phyloP scores from a whole-genome alignment of 2,113 vertebrate species.

The Larimichthys polyactis region DNA sequence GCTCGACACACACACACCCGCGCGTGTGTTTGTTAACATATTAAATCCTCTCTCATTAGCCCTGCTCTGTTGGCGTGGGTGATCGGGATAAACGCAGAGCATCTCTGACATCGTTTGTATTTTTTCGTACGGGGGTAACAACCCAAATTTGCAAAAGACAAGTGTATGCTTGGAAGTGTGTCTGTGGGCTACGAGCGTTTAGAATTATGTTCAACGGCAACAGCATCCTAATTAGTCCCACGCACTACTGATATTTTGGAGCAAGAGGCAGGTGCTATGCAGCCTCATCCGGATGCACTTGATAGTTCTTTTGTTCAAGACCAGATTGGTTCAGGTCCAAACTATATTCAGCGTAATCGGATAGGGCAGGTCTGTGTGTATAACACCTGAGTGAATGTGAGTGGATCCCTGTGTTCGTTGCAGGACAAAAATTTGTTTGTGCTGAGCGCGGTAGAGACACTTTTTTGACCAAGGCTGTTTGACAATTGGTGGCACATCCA shows the following conservation, averaged over 20 bases:
- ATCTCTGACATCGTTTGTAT: constrained; percentile 51
- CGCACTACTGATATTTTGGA: constrained; percentile 5
- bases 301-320: background rate
- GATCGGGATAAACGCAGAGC: constrained; percentile 47
- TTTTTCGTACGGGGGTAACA: constrained; percentile 44
- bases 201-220: constrained; percentile 22
- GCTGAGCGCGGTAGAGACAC: background rate
- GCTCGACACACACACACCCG: constrained; percentile 12
- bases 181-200: constrained; percentile 30
- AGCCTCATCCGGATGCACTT: background rate
- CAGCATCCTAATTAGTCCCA: constrained; percentile 16
- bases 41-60: constrained; percentile 70
- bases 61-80: constrained; percentile 49
- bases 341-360: background rate
- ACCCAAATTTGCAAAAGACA: constrained; percentile 34
- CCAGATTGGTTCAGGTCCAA: background rate
- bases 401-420: background rate
- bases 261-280: background rate
- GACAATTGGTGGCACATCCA: background rate
- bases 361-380: background rate
- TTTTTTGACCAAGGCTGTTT: background rate
- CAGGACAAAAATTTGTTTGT: background rate
- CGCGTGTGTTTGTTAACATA: constrained; percentile 46
- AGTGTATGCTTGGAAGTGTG: constrained; percentile 21
- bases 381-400: background rate